These are phyloP conservation scores for Acholoe squamosa DNA, from an alignment of 2,888 invertebrate species.

Conservation along the genomic window DNA sequence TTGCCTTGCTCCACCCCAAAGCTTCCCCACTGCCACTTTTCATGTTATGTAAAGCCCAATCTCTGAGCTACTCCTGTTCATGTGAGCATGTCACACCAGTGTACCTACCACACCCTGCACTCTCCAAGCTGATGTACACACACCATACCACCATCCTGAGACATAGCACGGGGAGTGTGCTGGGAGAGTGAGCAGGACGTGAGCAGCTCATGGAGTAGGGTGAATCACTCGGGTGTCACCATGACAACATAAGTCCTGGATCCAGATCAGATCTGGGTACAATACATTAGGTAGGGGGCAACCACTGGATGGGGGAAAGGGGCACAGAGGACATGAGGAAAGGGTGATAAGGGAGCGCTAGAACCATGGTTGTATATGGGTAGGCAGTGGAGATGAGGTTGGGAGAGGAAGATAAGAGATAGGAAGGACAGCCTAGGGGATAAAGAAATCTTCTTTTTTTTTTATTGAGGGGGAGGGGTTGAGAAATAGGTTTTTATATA, in stretches of 20 bases:
- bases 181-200: neutral
- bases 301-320: neutral
- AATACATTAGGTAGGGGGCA: neutral
- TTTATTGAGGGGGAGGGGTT: too few species aligned
- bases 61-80: too few species aligned
- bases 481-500: too few species aligned
- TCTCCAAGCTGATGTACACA: neutral
- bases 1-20: too few species aligned
- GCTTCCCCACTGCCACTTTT: too few species aligned
- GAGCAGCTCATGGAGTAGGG: neutral
- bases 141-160: neutral
- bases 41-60: too few species aligned
- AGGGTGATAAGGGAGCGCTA: too few species aligned
- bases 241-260: slow-evolving; percentile 48
- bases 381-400: neutral
- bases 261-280: neutral
- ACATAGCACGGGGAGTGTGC: neutral
- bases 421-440: too few species aligned
- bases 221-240: slow-evolving; percentile 42
- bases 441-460: too few species aligned
- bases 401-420: neutral
- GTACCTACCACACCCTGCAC: neutral
- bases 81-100: neutral
- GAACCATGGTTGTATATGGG: neutral
- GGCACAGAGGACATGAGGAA: neutral